phyloP scores from a whole-genome alignment of 2,113 vertebrate species.

The Rhizomys pruinosus region DNA sequence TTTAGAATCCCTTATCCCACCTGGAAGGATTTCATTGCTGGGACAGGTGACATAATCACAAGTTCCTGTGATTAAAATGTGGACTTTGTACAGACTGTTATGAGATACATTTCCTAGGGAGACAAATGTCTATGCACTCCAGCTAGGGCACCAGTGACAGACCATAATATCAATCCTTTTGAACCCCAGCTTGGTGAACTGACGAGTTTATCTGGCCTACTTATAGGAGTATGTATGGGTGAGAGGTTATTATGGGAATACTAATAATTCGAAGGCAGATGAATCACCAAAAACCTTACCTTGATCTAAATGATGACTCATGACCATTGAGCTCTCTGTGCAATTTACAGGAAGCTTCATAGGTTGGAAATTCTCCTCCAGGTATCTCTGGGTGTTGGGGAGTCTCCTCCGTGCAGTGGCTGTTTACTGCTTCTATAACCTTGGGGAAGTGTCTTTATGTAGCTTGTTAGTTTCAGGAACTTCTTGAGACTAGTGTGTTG shows the following conservation, averaged over 20 bases:
- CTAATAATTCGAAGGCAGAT: not conserved
- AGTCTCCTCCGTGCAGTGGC: not conserved
- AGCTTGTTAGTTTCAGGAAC: not conserved
- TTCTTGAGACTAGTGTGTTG: not conserved
- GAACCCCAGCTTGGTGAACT: not conserved
- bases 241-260: not conserved
- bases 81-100: not conserved
- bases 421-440: not conserved
- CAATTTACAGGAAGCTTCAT: not conserved
- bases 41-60: not conserved
- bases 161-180: not conserved
- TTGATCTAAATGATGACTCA: not conserved
- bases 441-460: not conserved
- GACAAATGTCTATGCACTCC: not conserved
- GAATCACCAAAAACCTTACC: not conserved
- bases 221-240: not conserved
- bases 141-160: not conserved
- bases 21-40: not conserved
- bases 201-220: not conserved
- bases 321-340: not conserved
- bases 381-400: too few relatives aligned
- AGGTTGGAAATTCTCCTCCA: not conserved
- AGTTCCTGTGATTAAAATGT: not conserved
- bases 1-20: not conserved
- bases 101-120: not conserved